These are phyloP conservation scores for Blastobasis lacticolella DNA, from an alignment of 2,888 invertebrate genomes.

Conservation along the genomic window DNA sequence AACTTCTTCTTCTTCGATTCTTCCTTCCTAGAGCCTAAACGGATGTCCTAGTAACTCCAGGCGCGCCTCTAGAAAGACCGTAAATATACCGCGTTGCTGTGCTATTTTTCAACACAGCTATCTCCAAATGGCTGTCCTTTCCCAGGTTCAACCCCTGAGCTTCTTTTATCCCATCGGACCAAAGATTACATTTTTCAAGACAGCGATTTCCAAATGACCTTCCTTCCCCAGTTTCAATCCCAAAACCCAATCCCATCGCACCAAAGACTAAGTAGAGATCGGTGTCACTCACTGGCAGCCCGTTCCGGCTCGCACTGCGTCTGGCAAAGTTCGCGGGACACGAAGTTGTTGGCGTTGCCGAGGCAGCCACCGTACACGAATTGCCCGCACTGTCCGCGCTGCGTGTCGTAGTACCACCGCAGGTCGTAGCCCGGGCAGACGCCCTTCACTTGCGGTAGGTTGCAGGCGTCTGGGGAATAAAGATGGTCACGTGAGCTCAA, in stretches of 20 bases:
- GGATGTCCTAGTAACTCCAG: too few relatives aligned
- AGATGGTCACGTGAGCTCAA: background rate
- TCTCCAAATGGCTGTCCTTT: too few relatives aligned
- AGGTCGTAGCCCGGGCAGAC: slow-evolving; percentile 86
- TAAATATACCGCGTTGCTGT: too few relatives aligned
- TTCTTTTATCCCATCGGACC: too few relatives aligned
- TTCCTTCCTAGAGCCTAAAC: too few relatives aligned
- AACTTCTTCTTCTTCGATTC: too few relatives aligned
- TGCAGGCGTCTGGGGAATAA: slow-evolving; percentile 77
- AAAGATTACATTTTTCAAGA: background rate
- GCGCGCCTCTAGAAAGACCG: too few relatives aligned
- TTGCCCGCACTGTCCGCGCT: slow-evolving; percentile 84
- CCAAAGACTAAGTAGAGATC: background rate
- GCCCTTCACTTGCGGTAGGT: slow-evolving; percentile 86
- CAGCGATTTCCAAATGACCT: too few relatives aligned
- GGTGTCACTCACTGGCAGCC: slow-evolving; percentile 73
- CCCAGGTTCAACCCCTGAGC: too few relatives aligned
- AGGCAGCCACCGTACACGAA: slow-evolving; percentile 94
- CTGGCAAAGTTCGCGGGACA: slow-evolving; percentile 84
- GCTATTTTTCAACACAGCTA: too few relatives aligned
- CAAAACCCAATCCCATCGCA: too few relatives aligned
- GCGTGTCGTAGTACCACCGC: slow-evolving; percentile 88
- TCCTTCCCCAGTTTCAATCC: too few relatives aligned
- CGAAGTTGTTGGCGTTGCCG: slow-evolving; percentile 92
- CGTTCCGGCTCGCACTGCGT: slow-evolving; percentile 76